Conservation (phyloP, 1,140 invertebrate species). For the Ptiloglossa arizonensis region DNA sequence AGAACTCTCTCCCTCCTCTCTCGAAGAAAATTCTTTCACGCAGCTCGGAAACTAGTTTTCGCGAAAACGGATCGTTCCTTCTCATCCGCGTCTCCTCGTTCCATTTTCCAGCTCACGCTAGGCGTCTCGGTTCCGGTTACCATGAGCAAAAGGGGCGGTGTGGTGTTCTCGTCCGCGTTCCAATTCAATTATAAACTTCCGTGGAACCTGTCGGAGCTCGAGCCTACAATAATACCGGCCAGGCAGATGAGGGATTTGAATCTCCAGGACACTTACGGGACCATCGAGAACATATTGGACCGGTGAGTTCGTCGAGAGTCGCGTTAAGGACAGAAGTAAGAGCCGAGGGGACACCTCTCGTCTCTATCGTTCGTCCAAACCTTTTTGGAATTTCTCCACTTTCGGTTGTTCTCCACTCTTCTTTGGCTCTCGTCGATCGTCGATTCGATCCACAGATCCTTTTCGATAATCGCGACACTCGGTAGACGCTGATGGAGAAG, state of each 20-base stretch:
- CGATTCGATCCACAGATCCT: too few relatives aligned
- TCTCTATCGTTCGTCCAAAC: too few relatives aligned
- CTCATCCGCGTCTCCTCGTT: not conserved
- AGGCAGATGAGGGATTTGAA: constrained; percentile 70
- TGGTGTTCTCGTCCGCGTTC: constrained; percentile 73
- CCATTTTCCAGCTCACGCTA: constrained; percentile 72
- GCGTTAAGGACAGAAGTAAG: too few relatives aligned
- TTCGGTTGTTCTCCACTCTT: too few relatives aligned
- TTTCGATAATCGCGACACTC: too few relatives aligned
- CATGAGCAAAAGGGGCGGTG: constrained; percentile 72
- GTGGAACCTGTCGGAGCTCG: constrained; percentile 77
- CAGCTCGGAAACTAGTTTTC: constrained; percentile 9
- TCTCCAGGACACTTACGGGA: constrained; percentile 73
- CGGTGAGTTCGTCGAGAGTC: constrained; percentile 68
- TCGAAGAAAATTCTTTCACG: not conserved
- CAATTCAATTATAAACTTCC: constrained; percentile 79
- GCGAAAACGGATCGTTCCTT: not conserved
- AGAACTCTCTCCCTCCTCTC: not conserved
- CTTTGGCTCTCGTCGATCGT: too few relatives aligned
- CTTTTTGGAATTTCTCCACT: too few relatives aligned
- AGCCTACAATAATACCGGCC: constrained; percentile 69
- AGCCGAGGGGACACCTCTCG: too few relatives aligned
- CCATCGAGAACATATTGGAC: constrained; percentile 74
- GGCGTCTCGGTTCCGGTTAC: constrained; percentile 74
- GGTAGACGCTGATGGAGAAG: too few relatives aligned